Evolutionary conservation across 2,797 vertebrate species (phyloP).

Genomic region (Podarcis lilfordi): DNA sequence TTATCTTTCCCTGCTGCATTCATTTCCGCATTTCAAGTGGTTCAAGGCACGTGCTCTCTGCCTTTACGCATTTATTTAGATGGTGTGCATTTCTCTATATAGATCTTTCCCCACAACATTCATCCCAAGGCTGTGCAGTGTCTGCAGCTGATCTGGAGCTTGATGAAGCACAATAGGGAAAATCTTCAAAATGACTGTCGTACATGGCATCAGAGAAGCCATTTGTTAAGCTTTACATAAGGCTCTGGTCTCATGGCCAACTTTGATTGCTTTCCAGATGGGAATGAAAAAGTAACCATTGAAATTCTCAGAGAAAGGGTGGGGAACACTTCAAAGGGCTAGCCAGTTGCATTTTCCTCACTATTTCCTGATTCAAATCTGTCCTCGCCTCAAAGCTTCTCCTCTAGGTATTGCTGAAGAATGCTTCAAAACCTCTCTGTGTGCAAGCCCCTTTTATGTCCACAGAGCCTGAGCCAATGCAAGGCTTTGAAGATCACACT

Average conservation of each 20-base stretch:
- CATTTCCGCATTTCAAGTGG: rapidly evolving
- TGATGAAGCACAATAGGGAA: background rate
- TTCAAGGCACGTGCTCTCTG: rapidly evolving
- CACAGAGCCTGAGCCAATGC: background rate
- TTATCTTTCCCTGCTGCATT: background rate
- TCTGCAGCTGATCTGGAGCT: background rate
- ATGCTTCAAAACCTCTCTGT: background rate
- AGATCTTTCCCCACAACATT: background rate
- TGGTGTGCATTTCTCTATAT: background rate
- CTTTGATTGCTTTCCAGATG: slow-evolving; percentile 28
- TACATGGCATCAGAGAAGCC: slow-evolving; percentile 5
- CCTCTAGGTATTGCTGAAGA: slow-evolving; percentile 1
- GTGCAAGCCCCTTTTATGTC: slow-evolving; percentile 1
- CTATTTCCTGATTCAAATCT: background rate
- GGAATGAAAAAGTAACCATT: slow-evolving; percentile 3
- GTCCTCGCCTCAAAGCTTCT: background rate
- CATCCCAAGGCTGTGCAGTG: background rate
- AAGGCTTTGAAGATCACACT: slow-evolving; percentile 9
- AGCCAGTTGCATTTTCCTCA: slow-evolving; percentile 2
- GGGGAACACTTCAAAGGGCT: background rate
- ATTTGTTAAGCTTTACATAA: slow-evolving; percentile 19
- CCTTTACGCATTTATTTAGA: rapidly evolving
- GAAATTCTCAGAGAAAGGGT: background rate
- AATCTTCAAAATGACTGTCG: background rate
- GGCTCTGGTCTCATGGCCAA: background rate